Evolutionary conservation across 2,113 vertebrate species (phyloP), one percentile per base, ranked within the genome.

Genomic region (Panurus biarmicus): DNA sequence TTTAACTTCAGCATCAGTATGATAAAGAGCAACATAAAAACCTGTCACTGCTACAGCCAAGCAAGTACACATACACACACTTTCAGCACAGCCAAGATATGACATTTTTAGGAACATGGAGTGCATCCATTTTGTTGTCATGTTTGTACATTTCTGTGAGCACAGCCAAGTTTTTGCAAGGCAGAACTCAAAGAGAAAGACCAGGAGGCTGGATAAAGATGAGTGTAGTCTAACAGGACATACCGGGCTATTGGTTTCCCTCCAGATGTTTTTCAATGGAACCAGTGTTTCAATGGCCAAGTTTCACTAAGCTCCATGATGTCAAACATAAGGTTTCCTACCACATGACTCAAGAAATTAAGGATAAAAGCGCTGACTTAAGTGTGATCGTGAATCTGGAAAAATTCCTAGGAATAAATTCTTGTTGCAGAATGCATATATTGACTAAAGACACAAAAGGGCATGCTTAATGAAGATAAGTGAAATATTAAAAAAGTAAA

Each of bases 251-350:
- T 92, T 95, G 89, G 74, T 95, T 94, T 79, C 64, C 73, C 64
- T 94, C 94, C 96, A 96, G 89, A 91, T 92, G 83, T 84, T 84
- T 76, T 85, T 96, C 94, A 96, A 85, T 91, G 79, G 93, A 95
- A 89, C 66, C 91, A 95, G 62, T 89, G 89, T 95, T 94, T 60
- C 64, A 71, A 70, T 70, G 72, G 93, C 91, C 93, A 97, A 95
- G 74, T 90, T 91, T 83, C 77, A 74, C 78, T 64, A 44, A 95
- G 82, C 75, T 82, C 56, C 2, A 1, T 75, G 84, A 96, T 91
- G 75, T 91, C 91, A 83, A 80, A 66, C 50, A 70, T 79, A 78
- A 95, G 75, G 82, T 88, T 57, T 61, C 70, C 57, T 67, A 86
- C 38, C 45, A 85, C 31, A 87, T 53, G 69, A 91, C 64, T 95